phyloP scores from a whole-genome alignment of 2,888 invertebrate genomes.

The Allophyes oxyacanthae region DNA sequence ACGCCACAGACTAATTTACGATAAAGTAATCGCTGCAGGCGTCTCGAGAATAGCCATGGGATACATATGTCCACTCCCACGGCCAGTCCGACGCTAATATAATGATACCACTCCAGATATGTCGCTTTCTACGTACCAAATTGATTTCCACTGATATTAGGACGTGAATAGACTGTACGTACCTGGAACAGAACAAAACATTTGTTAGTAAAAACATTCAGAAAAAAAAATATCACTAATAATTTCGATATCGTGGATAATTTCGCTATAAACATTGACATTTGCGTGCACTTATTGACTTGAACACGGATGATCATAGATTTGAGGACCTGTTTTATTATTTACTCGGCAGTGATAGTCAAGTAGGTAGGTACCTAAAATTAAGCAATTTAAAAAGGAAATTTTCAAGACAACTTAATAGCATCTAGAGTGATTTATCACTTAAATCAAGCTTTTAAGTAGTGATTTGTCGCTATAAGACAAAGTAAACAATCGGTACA shows the following conservation, averaged over 20 bases:
- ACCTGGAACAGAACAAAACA: slow-evolving; percentile 68
- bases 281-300: slow-evolving; percentile 26
- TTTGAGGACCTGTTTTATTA: too few species aligned
- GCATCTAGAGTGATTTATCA: slow-evolving; percentile 20
- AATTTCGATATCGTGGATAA: slow-evolving; percentile 22
- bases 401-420: neutral
- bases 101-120: slow-evolving; percentile 41
- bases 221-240: too few species aligned
- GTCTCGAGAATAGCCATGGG: slow-evolving; percentile 27
- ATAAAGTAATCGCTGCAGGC: slow-evolving; percentile 60
- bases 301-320: neutral
- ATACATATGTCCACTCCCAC: slow-evolving; percentile 55
- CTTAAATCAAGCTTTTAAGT: slow-evolving; percentile 11
- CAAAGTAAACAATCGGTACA: slow-evolving; percentile 1
- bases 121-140: slow-evolving; percentile 59
- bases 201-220: slow-evolving; percentile 36
- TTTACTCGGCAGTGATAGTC: slow-evolving; percentile 1
- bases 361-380: too few species aligned
- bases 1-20: slow-evolving; percentile 68
- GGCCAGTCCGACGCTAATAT: slow-evolving; percentile 30
- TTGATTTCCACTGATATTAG: slow-evolving; percentile 34
- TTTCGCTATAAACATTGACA: slow-evolving; percentile 21
- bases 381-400: neutral
- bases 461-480: slow-evolving; percentile 2
- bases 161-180: slow-evolving; percentile 49